phyloP scores from a whole-genome alignment of 2,888 invertebrate genomes.

The Exocentrus adspersus region DNA sequence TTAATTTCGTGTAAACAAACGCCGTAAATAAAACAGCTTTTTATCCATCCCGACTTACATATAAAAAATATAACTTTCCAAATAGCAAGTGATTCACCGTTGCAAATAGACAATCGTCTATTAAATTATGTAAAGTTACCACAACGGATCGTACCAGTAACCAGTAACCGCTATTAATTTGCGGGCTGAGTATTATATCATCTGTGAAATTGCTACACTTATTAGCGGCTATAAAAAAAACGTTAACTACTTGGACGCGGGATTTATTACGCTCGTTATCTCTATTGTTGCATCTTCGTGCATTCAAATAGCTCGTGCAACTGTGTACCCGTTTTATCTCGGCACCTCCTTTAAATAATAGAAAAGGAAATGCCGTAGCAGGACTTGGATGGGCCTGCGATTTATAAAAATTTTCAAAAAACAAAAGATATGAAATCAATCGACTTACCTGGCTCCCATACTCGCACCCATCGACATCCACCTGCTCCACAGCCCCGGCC shows the following conservation, averaged over 20 bases:
- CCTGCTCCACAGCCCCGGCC: slow-evolving; percentile 73
- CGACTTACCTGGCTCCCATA: slow-evolving; percentile 63
- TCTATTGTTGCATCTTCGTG: neutral
- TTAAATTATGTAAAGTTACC: neutral
- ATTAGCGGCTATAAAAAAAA: slow-evolving; percentile 1
- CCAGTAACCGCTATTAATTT: neutral
- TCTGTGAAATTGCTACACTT: slow-evolving; percentile 10
- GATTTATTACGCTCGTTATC: neutral
- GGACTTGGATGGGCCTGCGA: too few relatives aligned
- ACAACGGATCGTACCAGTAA: neutral
- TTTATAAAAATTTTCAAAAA: too few relatives aligned
- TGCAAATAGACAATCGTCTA: neutral
- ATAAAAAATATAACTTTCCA: neutral
- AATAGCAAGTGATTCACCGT: neutral
- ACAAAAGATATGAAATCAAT: too few relatives aligned
- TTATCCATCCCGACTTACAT: neutral
- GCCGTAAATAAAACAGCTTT: neutral
- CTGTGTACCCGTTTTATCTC: too few relatives aligned
- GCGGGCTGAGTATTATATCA: slow-evolving; percentile 12
- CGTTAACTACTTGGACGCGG: neutral
- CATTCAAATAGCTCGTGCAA: neutral
- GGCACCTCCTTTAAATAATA: too few relatives aligned
- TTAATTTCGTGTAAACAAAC: neutral
- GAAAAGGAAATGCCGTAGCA: too few relatives aligned
- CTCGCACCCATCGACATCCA: slow-evolving; percentile 63